Conservation (phyloP, 2,888 invertebrate genomes). For the Drosophila colorata region DNA sequence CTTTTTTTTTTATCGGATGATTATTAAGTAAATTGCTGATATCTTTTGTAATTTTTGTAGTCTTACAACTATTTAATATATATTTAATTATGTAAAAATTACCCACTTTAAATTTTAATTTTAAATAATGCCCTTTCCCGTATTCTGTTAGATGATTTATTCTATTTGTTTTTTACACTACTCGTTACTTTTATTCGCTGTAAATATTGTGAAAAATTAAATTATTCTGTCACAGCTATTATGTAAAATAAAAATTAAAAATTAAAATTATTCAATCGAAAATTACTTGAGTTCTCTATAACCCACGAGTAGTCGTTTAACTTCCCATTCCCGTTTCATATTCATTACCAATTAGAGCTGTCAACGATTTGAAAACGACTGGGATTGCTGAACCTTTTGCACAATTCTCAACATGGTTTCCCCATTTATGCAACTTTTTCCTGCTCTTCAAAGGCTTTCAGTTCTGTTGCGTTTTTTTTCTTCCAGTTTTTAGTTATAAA, state of each 20-base stretch:
- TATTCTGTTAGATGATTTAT: background rate
- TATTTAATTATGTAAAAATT: too few relatives aligned
- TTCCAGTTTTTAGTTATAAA: conserved; percentile 40
- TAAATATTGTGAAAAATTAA: too few relatives aligned
- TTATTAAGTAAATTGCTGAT: too few relatives aligned
- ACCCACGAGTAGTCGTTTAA: background rate
- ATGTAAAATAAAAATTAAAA: background rate
- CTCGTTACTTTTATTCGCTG: too few relatives aligned
- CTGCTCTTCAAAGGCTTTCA: conserved; percentile 49
- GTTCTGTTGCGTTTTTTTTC: conserved; percentile 19
- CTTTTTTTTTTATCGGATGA: too few relatives aligned
- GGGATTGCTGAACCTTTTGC: conserved; percentile 12
- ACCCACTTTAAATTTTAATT: too few relatives aligned
- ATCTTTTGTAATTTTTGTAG: too few relatives aligned
- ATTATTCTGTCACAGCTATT: too few relatives aligned
- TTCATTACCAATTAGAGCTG: conserved; percentile 36
- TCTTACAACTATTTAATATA: too few relatives aligned
- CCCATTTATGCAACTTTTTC: conserved; percentile 53
- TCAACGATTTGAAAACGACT: conserved; percentile 25
- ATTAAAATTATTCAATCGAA: background rate
- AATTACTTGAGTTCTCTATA: background rate
- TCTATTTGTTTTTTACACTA: background rate
- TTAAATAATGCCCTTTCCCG: too few relatives aligned
- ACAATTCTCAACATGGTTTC: conserved; percentile 56
- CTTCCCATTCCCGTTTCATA: background rate